Evolutionary conservation across 53 echinoderm and acorn worm species (phyloP).

Genomic region (Zoroaster sp.): DNA sequence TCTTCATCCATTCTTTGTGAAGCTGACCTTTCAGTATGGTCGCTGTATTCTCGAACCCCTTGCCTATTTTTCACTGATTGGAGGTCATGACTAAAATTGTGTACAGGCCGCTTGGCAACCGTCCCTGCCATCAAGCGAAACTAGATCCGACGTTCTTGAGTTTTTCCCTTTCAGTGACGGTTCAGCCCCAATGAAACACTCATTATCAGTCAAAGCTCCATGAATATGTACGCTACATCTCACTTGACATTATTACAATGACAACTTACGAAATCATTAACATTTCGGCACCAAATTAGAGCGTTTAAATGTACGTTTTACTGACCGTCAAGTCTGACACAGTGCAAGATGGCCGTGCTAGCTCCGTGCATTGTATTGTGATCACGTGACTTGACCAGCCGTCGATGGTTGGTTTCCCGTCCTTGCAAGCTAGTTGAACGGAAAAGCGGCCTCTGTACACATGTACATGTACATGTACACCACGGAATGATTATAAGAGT

Average conservation of each 20-base stretch:
- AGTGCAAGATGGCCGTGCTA: slow-evolving; percentile 32
- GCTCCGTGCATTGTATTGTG: slow-evolving; percentile 2
- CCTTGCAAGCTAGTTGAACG: no score
- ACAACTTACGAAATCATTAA: background rate
- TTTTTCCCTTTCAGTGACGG: background rate
- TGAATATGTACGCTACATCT: background rate
- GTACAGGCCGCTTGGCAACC: slow-evolving; percentile 97
- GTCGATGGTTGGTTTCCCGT: slow-evolving; percentile 24
- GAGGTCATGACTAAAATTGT: slow-evolving; percentile 83
- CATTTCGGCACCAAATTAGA: background rate
- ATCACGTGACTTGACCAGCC: slow-evolving; percentile 35
- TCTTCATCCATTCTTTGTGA: slow-evolving; percentile 92
- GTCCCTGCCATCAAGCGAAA: slow-evolving; percentile 91
- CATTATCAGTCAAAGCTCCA: background rate
- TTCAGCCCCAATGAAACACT: background rate
- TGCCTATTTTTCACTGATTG: slow-evolving; percentile 47
- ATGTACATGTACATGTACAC: no score
- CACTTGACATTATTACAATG: background rate
- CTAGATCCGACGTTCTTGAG: background rate
- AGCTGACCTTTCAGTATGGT: slow-evolving; percentile 11
- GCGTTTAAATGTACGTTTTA: background rate
- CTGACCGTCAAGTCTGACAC: background rate
- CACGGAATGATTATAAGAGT: no score
- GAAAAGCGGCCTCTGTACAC: no score
- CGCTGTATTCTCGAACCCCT: slow-evolving; percentile 1